Percentiles rank a stretch among this genome's conserved stretches.
Conservation (phyloP, 2,113 vertebrate genomes). For the Triplophysa tibetana region DNA sequence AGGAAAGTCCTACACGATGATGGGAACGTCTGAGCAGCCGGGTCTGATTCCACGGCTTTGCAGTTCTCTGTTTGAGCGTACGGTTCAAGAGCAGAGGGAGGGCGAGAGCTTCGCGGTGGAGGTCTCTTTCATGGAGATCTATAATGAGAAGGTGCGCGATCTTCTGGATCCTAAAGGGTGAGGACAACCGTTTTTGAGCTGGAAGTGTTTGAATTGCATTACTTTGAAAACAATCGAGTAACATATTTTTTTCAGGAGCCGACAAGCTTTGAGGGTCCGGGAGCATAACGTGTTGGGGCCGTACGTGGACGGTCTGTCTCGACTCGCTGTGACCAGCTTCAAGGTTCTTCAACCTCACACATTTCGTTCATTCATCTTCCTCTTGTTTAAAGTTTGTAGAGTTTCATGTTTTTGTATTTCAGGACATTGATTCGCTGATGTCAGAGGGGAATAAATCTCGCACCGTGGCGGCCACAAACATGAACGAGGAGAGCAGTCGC, state of each 20-base stretch:
- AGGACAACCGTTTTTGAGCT: slow-evolving; percentile 16
- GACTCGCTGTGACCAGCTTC: slow-evolving; percentile 90
- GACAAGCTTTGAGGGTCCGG: slow-evolving; percentile 89
- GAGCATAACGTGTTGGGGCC: slow-evolving; percentile 96
- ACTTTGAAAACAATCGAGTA: too few species aligned
- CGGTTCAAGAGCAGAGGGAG: slow-evolving; percentile 84
- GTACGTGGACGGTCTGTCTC: slow-evolving; percentile 95
- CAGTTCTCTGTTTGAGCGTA: slow-evolving; percentile 91
- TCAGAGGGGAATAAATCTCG: slow-evolving; percentile 97
- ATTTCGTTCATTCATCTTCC: neutral
- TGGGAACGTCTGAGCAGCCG: slow-evolving; percentile 91
- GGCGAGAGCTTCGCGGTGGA: slow-evolving; percentile 94
- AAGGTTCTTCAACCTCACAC: slow-evolving; percentile 76
- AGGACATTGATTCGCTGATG: slow-evolving; percentile 96
- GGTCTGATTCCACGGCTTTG: slow-evolving; percentile 93
- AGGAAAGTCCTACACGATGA: slow-evolving; percentile 98
- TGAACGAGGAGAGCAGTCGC: slow-evolving; percentile 97
- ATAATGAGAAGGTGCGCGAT: slow-evolving; percentile 96
- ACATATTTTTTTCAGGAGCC: slow-evolving; percentile 75
- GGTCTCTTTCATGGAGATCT: slow-evolving; percentile 99
- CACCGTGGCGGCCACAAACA: slow-evolving; percentile 95
- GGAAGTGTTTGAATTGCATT: too few species aligned
- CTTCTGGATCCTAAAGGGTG: slow-evolving; percentile 98
- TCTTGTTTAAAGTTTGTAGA: neutral
- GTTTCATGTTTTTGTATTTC: slow-evolving; percentile 14